Base-by-base conservation (phyloP, 2,797 vertebrate genomes). In the Hapalemur alaotrensis region DNA sequence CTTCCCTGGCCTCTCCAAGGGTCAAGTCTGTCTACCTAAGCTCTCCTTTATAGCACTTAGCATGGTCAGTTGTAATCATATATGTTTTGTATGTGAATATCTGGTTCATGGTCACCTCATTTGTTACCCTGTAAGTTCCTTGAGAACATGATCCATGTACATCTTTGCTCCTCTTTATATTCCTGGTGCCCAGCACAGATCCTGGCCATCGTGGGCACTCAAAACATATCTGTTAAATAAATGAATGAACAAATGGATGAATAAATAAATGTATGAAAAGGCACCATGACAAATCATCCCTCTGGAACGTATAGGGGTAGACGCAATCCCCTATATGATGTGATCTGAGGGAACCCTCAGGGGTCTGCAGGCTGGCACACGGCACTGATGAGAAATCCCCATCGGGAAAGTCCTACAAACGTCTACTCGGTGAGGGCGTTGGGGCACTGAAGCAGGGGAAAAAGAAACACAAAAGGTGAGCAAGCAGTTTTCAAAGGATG, bases 401-500 rank as follows among this genome's bases (percentile, higher is more conserved):
- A 63, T 28, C 14, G 5, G 41, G 5, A 52, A 82, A 85, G 48
- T 41, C 76, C 70, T 35, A 8, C 79, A 72, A 80, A 35, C 86
- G 32, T 35, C 7, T 50, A 18, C 43, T 83, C 20, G 23, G 50
- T 4, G 48, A 89, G 23, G 83, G 23, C 20, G 50, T 48, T 43
- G 78, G 43, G 32, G 6, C 50, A 1, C 54, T 0, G 1, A 38
- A n/a, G 30, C 18, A 4, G 28, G 5, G 13, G 9, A 2, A 0
- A 4, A n/a, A 52, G n/a, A 82, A 73, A 57, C 67, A 30, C 87
- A 88, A 80, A 96, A 97, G 96, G 94, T 97, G 96, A 97, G 73
- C 92, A 93, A 96, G 87, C 94, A 90, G n/a, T 95, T 97, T 97
- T 91, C 88, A 82, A 92, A 93, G 90, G 96, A 95, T 97, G 96